Percentiles rank a stretch among this genome's conserved stretches.
phyloP scores from a whole-genome alignment of 2,113 vertebrate species.

The Cricetomys ansorgei region DNA sequence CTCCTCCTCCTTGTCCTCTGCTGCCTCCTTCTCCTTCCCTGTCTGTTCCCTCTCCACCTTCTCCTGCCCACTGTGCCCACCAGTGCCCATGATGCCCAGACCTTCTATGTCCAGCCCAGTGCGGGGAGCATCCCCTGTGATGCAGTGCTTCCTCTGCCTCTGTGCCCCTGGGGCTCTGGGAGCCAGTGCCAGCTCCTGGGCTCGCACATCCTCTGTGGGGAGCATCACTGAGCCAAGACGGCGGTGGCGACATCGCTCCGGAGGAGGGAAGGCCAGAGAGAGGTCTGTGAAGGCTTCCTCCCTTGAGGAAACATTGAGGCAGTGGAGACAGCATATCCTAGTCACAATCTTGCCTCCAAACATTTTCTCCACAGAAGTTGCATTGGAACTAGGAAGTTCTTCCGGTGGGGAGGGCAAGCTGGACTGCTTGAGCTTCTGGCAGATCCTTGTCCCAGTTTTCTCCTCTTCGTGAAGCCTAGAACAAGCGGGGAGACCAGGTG shows the following conservation, averaged over 20 bases:
- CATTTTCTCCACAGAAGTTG: constrained; percentile 90
- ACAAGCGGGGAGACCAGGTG: neutral
- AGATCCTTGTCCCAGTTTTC: constrained; percentile 88
- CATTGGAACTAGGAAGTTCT: constrained; percentile 73
- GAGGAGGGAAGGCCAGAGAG: constrained; percentile 89
- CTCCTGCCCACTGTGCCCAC: neutral
- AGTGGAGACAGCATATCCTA: constrained; percentile 89
- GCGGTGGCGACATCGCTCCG: neutral
- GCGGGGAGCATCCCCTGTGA: constrained; percentile 5
- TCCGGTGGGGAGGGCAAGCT: constrained; percentile 73
- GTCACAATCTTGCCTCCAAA: constrained; percentile 92
- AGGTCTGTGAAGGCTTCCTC: constrained; percentile 92
- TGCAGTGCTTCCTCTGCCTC: constrained; percentile 74
- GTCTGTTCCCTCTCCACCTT: neutral
- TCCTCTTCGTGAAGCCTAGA: constrained; percentile 91
- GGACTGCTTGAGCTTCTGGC: constrained; percentile 87
- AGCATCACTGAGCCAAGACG: constrained; percentile 58
- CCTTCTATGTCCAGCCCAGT: neutral
- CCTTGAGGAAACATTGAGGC: constrained; percentile 88
- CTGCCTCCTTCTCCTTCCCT: neutral
- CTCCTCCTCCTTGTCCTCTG: neutral
- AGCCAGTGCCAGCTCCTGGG: constrained; percentile 38
- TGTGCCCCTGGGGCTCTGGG: constrained; percentile 58
- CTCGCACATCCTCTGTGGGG: constrained; percentile 73
- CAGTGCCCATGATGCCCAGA: constrained; percentile 48